A percentile compares a stretch with the other conserved stretches of the same genome.
These are phyloP conservation scores for Spodoptera litura DNA, from an alignment of 1,140 invertebrate species.

Conservation along the genomic window DNA sequence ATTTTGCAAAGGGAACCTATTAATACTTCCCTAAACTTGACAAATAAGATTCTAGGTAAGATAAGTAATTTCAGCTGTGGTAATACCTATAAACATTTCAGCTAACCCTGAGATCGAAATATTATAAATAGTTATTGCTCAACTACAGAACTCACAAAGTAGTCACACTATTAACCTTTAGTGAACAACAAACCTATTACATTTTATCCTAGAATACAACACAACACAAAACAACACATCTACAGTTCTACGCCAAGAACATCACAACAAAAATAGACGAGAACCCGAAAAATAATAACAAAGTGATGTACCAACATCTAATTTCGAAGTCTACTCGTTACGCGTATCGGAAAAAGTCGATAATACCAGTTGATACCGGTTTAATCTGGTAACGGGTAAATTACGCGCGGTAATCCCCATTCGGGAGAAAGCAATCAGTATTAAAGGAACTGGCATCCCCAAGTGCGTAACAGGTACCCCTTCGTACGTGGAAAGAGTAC, in stretches of 20 bases:
- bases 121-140: no score
- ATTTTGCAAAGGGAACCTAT: no score
- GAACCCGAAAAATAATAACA: background rate
- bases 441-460: constrained; percentile 54
- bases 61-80: no score
- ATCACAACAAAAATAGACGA: background rate
- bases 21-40: no score
- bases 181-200: no score
- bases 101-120: no score
- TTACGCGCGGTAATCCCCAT: constrained; percentile 56
- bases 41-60: no score
- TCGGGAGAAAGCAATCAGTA: constrained; percentile 60
- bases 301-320: constrained; percentile 37
- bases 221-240: no score
- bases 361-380: constrained; percentile 57
- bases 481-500: constrained; percentile 10
- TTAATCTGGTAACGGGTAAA: constrained; percentile 62
- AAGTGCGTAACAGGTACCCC: constrained; percentile 41
- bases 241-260: background rate
- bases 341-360: constrained; percentile 51
- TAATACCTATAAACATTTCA: no score
- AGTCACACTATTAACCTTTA: no score
- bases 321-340: constrained; percentile 46
- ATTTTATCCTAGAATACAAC: no score
- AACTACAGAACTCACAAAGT: no score